These are phyloP conservation scores for Sebastes taczanowskii DNA, from an alignment of 2,797 vertebrate species.

Conservation along the genomic window DNA sequence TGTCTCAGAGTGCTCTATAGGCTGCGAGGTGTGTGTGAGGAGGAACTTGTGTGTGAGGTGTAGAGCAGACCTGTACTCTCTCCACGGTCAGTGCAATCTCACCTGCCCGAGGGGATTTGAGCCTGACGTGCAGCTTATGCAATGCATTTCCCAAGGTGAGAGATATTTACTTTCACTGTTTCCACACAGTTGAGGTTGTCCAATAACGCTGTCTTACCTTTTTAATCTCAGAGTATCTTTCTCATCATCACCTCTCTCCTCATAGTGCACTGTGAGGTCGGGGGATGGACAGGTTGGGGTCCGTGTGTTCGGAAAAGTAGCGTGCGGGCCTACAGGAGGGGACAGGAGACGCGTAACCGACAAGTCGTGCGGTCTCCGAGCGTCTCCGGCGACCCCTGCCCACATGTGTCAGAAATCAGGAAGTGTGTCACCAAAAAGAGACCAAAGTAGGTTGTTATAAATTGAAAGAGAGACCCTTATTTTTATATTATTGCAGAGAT, in stretches of 20 bases:
- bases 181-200: background rate
- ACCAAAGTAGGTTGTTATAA: conserved; percentile 9
- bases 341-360: conserved; percentile 41
- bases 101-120: conserved; percentile 87
- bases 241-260: conserved; percentile 2
- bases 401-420: conserved; percentile 47
- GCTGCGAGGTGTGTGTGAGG: conserved; percentile 89
- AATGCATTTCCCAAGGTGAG: conserved; percentile 87
- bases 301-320: conserved; percentile 42
- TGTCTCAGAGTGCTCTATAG: conserved; percentile 88
- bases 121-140: conserved; percentile 87
- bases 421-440: conserved; percentile 58
- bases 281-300: conserved; percentile 59
- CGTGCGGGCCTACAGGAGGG: conserved; percentile 6
- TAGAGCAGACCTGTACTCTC: conserved; percentile 86
- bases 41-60: conserved; percentile 89
- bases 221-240: background rate
- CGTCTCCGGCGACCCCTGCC: conserved; percentile 32
- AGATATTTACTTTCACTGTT: background rate
- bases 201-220: background rate
- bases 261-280: conserved; percentile 60
- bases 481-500: background rate
- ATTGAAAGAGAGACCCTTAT: background rate
- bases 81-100: conserved; percentile 88
- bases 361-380: conserved; percentile 19